Conservation (phyloP, 2,797 vertebrate species). For the Tragopan temminckii region DNA sequence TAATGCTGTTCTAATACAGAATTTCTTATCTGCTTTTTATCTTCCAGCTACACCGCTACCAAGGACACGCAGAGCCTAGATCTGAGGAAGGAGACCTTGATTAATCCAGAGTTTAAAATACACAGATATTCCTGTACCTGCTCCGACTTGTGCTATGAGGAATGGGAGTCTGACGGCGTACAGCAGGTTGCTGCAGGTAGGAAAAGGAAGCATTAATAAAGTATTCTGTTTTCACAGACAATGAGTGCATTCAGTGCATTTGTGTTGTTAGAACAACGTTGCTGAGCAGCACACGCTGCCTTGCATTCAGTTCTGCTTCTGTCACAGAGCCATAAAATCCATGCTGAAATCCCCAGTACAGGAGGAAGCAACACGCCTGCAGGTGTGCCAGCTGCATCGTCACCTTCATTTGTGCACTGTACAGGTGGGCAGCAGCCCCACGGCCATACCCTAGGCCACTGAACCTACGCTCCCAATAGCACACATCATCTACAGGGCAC, state of each 20-base stretch:
- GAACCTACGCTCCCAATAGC: not conserved
- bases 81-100: conserved; percentile 53
- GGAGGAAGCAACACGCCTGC: not conserved
- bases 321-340: not conserved
- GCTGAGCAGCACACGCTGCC: not conserved
- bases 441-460: not conserved
- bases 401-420: not conserved
- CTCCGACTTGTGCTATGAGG: conserved; percentile 48
- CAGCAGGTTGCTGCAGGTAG: conserved; percentile 37
- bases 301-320: not conserved
- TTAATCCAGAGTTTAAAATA: conserved; percentile 49
- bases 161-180: conserved; percentile 31
- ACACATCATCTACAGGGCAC: fast-evolving
- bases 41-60: conserved; percentile 55
- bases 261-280: not conserved
- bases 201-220: conserved; percentile 38
- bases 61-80: conserved; percentile 53
- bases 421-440: not conserved
- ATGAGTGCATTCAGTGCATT: not conserved
- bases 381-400: not conserved
- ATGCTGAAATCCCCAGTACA: not conserved
- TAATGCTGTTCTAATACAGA: conserved; percentile 62
- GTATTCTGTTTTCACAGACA: not conserved
- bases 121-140: conserved; percentile 53
- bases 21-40: conserved; percentile 67